These are phyloP conservation scores for Zosterops lateralis DNA, from an alignment of 2,113 vertebrate species.

Conservation along the genomic window DNA sequence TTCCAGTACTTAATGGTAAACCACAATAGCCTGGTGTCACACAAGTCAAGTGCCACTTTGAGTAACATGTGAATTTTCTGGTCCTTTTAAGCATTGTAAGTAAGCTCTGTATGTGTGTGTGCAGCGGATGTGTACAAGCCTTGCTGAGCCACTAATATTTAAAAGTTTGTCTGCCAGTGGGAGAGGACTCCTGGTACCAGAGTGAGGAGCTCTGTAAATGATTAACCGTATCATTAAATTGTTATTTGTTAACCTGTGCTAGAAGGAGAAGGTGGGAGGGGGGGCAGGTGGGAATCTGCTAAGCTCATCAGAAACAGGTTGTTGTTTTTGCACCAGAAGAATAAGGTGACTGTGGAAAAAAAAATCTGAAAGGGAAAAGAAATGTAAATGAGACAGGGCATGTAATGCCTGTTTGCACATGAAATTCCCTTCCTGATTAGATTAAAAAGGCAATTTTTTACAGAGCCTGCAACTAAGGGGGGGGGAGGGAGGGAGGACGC, in stretches of 20 bases:
- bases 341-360: not conserved
- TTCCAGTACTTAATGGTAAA: not conserved
- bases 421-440: slow-evolving; percentile 58
- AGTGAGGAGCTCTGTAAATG: slow-evolving; percentile 63
- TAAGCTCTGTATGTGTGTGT: not conserved
- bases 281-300: not conserved
- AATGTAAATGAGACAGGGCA: slow-evolving; percentile 18
- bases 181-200: not conserved
- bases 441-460: slow-evolving; percentile 52
- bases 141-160: slow-evolving; percentile 18
- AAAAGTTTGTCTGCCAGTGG: slow-evolving; percentile 25
- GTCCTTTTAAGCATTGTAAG: not conserved
- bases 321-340: not conserved
- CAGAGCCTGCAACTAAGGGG: not conserved
- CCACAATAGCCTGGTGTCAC: not conserved
- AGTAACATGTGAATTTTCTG: not conserved
- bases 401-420: slow-evolving; percentile 36
- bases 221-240: slow-evolving; percentile 73
- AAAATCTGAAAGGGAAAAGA: slow-evolving; percentile 5
- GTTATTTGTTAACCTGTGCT: slow-evolving; percentile 60
- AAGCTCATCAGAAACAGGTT: slow-evolving; percentile 9
- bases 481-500: not conserved
- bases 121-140: not conserved
- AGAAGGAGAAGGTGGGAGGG: not conserved
- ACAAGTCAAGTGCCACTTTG: not conserved